Base-by-base conservation (phyloP, 2,797 vertebrate genomes). In the Nannoperca obscura region DNA sequence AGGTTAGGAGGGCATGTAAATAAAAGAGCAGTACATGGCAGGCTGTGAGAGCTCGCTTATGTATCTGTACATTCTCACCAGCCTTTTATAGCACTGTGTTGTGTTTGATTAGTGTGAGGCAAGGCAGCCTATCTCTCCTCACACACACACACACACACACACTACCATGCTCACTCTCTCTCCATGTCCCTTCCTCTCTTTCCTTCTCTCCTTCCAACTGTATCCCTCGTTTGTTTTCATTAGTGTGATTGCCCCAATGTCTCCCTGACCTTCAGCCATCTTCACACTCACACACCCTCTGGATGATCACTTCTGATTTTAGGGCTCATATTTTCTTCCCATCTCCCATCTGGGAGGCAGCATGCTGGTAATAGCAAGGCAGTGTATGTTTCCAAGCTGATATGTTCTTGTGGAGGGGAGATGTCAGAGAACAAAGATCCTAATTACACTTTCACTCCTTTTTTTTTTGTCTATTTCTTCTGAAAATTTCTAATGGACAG, bases 211-310 rank as follows among this genome's bases (percentile, higher is more conserved):
- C 74, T 76, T 88, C 84, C 54, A 44, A 83, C 82, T 87, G 81
- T 84, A 85, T 91, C 88, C 88, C 94, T 95, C 94, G 89, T 95
- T 96, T 95, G 93, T 95, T 96, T 95, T 96, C 94, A 95, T 95
- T 95, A 95, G 91, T 71, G 88, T 95, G 95, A 95, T 95, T 94
- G 93, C 91, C 89, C 93, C 93, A 94, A 91, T 91, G 94, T 95
- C 95, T 94, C 83, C 47, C 84, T 91, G 94, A 95, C 95, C 95
- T 95, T 95, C 94, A 95, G 89, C 88, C 83, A 90, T 94, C 92
- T 89, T 91, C 80, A 57, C 57, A 4, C 72, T 75, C 53, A 38
- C 57, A 20, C 69, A 60, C 59, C 81, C 59, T 66, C 73, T 38
- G 70, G 78, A 85, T 86, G 83, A 91, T 92, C 85, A 91, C 72